These are phyloP conservation scores for Luperina testacea DNA, from an alignment of 2,888 invertebrate genomes.

Conservation along the genomic window DNA sequence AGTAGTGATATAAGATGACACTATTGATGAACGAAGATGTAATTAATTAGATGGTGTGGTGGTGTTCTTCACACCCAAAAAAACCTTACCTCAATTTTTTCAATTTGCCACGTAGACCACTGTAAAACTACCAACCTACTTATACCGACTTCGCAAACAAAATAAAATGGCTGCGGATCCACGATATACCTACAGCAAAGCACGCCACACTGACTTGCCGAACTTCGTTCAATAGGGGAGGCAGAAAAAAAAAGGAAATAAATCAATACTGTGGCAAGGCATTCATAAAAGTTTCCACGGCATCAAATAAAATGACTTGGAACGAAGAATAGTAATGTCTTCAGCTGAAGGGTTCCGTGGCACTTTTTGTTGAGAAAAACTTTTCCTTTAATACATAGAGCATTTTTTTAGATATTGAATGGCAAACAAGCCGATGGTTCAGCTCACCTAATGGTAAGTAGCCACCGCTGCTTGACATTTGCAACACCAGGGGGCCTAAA, in stretches of 20 bases:
- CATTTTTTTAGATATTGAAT: neutral
- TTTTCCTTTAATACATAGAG: neutral
- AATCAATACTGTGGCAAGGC: slow-evolving; percentile 75
- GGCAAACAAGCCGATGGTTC: neutral
- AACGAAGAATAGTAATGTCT: slow-evolving; percentile 52
- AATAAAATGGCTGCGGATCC: slow-evolving; percentile 64
- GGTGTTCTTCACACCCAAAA: neutral
- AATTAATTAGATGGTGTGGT: neutral
- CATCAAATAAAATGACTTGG: slow-evolving; percentile 73
- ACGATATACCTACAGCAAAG: slow-evolving; percentile 69
- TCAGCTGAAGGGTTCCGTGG: slow-evolving; percentile 68
- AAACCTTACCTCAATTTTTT: slow-evolving; percentile 29
- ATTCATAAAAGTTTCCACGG: slow-evolving; percentile 82
- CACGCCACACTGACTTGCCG: slow-evolving; percentile 75
- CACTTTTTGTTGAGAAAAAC: slow-evolving; percentile 9
- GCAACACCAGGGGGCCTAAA: neutral
- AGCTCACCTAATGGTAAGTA: neutral
- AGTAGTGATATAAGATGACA: neutral
- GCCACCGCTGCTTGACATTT: neutral
- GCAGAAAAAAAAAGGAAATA: slow-evolving; percentile 75
- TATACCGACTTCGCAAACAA: slow-evolving; percentile 49
- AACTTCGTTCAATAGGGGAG: slow-evolving; percentile 70
- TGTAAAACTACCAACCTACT: slow-evolving; percentile 24
- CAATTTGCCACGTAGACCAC: slow-evolving; percentile 10
- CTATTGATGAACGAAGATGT: neutral